Base-by-base conservation (phyloP, 2,888 invertebrate genomes). In the Callyntrura guangdongensis region DNA sequence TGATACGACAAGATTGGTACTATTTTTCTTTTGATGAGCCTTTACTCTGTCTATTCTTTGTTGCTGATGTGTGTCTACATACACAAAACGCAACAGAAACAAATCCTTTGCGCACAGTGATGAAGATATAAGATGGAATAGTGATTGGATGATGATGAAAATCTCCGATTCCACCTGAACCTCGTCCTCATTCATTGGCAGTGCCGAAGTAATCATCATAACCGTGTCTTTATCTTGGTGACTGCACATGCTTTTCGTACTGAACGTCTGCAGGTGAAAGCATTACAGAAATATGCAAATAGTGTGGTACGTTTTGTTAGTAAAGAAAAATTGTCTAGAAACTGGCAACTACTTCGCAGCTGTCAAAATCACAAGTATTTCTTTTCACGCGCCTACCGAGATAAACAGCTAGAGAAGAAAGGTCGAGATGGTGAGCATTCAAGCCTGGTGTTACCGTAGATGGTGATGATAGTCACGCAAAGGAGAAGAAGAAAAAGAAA, bases 291-390 rank as follows among this genome's bases (percentile, higher is more conserved):
- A 53, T 77, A 77, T 22, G 74, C 74, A 77, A 77, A 77, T 77
- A 17, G 0, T 49, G 53, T 77, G 36, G 36, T 2, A 36, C 36
- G 12, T 53, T 22, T 45, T 53, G 9, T 4, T 6, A 53, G 12
- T 53, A 79, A 79, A 36, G 79, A 53, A 77, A 74, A 20, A 36
- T 45, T n/a, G 49, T 49, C 22, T 36, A 49, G n/a, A 72, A 45
- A 20, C 22, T 79, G 82, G 74, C 53, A 83, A 49, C 12, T 6
- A 77, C 49, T 74, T 89, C 74, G 59, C 83, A 89, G 83, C 89
- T 89, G 89, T 89, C 89, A 89, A 77, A 89, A 84, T 89, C 89
- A 84, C 89, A 77, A 89, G 83, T 61, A 69, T 61, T 61, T 72
- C 49, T 77, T 86, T 25, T 36, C 69, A n/a, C 53, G 0, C 14